Conservation (phyloP, 2,797 vertebrate species). For the Setipinna tenuifilis region DNA sequence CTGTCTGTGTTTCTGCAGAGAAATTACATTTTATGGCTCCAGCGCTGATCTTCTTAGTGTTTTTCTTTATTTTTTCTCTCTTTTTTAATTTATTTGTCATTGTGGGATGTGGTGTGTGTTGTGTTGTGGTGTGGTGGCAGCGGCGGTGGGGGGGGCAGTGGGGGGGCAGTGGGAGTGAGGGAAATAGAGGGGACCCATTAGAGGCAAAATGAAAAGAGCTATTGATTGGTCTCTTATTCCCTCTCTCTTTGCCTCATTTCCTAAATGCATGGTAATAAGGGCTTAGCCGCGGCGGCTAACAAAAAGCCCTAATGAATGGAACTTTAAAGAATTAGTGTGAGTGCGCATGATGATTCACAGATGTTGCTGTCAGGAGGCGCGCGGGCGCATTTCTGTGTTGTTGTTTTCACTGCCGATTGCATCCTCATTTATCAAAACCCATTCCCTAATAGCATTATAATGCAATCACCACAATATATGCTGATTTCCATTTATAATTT, state of each 20-base stretch:
- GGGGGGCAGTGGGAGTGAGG: conserved; percentile 76
- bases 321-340: conserved; percentile 93
- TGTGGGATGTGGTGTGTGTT: background rate
- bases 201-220: conserved; percentile 98
- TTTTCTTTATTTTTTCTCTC: conserved; percentile 79
- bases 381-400: conserved; percentile 74
- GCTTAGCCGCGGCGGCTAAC: conserved; percentile 91
- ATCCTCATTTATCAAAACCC: conserved; percentile 85
- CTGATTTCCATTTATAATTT: conserved; percentile 85
- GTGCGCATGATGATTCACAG: conserved; percentile 88
- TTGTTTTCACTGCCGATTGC: conserved; percentile 59
- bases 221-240: conserved; percentile 99
- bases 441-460: conserved; percentile 87
- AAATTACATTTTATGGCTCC: conserved; percentile 96
- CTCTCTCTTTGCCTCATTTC: conserved; percentile 93
- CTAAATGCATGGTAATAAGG: conserved; percentile 98
- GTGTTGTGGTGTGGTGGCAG: no score
- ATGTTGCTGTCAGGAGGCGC: conserved; percentile 86
- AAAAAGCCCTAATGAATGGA: conserved; percentile 96
- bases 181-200: conserved; percentile 87
- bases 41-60: conserved; percentile 92
- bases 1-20: conserved; percentile 93
- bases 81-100: conserved; percentile 39
- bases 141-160: conserved; percentile 74
- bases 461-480: conserved; percentile 89